These are phyloP conservation scores for Lynx canadensis DNA, from an alignment of 2,113 vertebrate species.

Conservation along the genomic window DNA sequence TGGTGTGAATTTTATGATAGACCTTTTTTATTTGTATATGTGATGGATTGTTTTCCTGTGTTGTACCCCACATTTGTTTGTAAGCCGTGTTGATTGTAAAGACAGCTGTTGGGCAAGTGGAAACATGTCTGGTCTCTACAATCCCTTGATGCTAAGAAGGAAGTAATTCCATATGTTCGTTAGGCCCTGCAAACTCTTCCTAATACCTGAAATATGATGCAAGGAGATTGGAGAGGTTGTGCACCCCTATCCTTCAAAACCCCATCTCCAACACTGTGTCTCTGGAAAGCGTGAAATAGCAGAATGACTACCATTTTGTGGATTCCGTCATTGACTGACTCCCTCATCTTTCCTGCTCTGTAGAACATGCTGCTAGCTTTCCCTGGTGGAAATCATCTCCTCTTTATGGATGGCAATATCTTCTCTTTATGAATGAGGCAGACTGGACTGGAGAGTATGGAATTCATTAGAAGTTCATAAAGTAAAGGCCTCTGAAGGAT, in stretches of 20 bases:
- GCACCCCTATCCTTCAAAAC: background rate
- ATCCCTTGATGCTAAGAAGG: background rate
- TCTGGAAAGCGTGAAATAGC: background rate
- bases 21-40: background rate
- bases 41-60: background rate
- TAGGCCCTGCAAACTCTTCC: background rate
- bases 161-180: background rate
- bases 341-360: background rate
- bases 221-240: background rate
- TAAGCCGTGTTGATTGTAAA: background rate
- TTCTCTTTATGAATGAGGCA: constrained; percentile 67
- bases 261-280: background rate
- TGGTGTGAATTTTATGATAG: constrained; percentile 18
- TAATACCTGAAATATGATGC: background rate
- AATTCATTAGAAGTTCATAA: constrained; percentile 78
- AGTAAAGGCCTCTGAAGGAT: constrained; percentile 76
- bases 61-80: background rate
- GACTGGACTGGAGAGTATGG: constrained; percentile 62
- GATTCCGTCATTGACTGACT: background rate
- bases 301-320: background rate
- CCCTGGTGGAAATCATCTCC: background rate
- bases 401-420: constrained; percentile 41
- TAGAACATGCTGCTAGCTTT: background rate
- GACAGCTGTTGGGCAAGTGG: background rate
- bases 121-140: background rate